A percentile compares a stretch with the other conserved stretches of the same genome.
Evolutionary conservation across 1,140 invertebrate genomes (phyloP).

Genomic region (Bicyclus anynana): DNA sequence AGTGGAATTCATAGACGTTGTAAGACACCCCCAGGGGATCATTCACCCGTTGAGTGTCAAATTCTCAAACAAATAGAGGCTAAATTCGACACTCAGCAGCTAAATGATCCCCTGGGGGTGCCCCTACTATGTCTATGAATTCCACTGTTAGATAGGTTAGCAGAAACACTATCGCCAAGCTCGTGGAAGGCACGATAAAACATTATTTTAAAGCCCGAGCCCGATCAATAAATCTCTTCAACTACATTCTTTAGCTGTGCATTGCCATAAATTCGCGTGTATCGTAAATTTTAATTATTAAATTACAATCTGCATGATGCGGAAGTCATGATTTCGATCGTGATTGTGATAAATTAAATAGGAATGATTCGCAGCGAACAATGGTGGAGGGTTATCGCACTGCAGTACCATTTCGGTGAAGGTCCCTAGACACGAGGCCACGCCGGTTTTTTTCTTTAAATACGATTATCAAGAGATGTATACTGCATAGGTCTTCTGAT

Average conservation of each 20-base stretch:
- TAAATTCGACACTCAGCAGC: too few relatives aligned
- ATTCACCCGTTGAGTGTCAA: too few relatives aligned
- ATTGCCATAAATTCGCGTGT: slow-evolving; percentile 16
- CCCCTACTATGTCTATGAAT: too few relatives aligned
- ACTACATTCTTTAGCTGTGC: slow-evolving; percentile 3
- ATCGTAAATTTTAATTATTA: slow-evolving; percentile 57
- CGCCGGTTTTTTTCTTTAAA: neutral
- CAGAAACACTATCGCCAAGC: too few relatives aligned
- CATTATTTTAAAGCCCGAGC: neutral
- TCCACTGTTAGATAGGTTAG: too few relatives aligned
- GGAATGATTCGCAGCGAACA: slow-evolving; percentile 64
- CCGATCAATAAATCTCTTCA: slow-evolving; percentile 11
- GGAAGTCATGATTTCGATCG: slow-evolving; percentile 62
- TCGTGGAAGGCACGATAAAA: too few relatives aligned
- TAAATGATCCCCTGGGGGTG: too few relatives aligned
- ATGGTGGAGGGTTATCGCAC: slow-evolving; percentile 63
- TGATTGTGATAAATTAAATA: slow-evolving; percentile 63
- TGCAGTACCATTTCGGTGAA: slow-evolving; percentile 69
- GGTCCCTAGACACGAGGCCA: slow-evolving; percentile 65
- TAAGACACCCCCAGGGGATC: too few relatives aligned
- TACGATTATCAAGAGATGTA: neutral
- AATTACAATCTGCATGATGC: slow-evolving; percentile 55
- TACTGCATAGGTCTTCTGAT: too few relatives aligned
- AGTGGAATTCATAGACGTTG: too few relatives aligned
- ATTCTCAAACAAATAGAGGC: too few relatives aligned